A percentile compares a stretch with the other conserved stretches of the same genome.
Conservation (phyloP, 2,888 invertebrate genomes). For the Rhyacophila evoluta region DNA sequence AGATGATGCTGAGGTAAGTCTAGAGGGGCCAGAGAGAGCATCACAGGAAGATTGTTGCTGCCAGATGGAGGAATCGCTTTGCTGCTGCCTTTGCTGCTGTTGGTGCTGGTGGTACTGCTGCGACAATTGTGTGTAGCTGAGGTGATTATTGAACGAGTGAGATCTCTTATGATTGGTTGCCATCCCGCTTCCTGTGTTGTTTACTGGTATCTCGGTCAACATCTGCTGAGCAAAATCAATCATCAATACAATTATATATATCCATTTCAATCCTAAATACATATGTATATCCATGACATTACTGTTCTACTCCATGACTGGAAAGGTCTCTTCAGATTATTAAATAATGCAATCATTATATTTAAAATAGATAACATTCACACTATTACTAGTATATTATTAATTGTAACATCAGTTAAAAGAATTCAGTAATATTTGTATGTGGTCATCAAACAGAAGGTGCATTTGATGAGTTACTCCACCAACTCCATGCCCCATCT, state of each 20-base stretch:
- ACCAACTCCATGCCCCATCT: too few relatives aligned
- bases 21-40: constrained; percentile 64
- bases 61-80: constrained; percentile 71
- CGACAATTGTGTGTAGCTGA: constrained; percentile 76
- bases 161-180: constrained; percentile 76
- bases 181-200: constrained; percentile 57
- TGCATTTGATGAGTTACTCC: too few relatives aligned
- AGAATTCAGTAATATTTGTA: too few relatives aligned
- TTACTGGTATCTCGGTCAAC: constrained; percentile 57
- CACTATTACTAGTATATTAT: too few relatives aligned
- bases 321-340: too few relatives aligned
- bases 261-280: too few relatives aligned
- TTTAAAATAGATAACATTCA: too few relatives aligned
- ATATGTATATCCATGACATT: too few relatives aligned
- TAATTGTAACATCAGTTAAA: too few relatives aligned
- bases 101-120: constrained; percentile 71
- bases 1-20: constrained; percentile 65
- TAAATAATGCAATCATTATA: too few relatives aligned
- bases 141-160: constrained; percentile 78
- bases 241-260: background rate
- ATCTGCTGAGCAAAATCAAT: constrained; percentile 53
- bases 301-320: too few relatives aligned
- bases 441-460: too few relatives aligned
- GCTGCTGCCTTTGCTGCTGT: constrained; percentile 70
- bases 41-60: constrained; percentile 68